A percentile compares a stretch with the other conserved stretches of the same genome.
Evolutionary conservation across 2,888 invertebrate genomes (phyloP).

Genomic region (Rhagium mordax): DNA sequence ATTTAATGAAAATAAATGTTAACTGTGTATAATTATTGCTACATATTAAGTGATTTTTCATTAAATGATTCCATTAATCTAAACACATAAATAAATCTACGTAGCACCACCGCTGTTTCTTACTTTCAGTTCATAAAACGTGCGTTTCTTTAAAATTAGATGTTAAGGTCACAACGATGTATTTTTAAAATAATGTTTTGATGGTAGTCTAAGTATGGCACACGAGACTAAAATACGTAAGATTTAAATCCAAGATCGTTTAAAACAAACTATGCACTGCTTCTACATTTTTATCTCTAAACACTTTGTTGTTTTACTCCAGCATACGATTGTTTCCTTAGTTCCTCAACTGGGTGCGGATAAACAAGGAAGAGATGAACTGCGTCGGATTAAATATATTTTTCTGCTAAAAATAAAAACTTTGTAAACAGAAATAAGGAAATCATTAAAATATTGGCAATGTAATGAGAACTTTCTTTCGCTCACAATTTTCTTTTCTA

Average conservation of each 20-base stretch:
- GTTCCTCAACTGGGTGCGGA: too few relatives aligned
- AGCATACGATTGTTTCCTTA: too few relatives aligned
- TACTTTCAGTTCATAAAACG: constrained; percentile 27
- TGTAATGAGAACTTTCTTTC: not conserved
- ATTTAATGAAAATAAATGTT: too few relatives aligned
- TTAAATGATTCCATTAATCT: too few relatives aligned
- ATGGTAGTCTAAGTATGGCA: not conserved
- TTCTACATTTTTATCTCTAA: too few relatives aligned
- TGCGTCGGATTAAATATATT: not conserved
- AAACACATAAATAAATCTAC: not conserved
- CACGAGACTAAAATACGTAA: not conserved
- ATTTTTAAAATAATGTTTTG: constrained; percentile 34
- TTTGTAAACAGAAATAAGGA: not conserved
- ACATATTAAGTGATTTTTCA: too few relatives aligned
- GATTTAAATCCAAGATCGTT: too few relatives aligned
- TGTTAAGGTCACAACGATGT: constrained; percentile 30
- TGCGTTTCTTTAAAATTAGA: constrained; percentile 27
- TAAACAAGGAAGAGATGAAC: not conserved
- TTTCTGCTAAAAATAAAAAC: not conserved
- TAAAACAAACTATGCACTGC: too few relatives aligned
- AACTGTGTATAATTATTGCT: too few relatives aligned
- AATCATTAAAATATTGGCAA: not conserved
- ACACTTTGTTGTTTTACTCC: too few relatives aligned
- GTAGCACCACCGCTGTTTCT: not conserved
- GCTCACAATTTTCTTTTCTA: not conserved